Conservation (phyloP, 1,140 invertebrate species). For the Samia ricini region DNA sequence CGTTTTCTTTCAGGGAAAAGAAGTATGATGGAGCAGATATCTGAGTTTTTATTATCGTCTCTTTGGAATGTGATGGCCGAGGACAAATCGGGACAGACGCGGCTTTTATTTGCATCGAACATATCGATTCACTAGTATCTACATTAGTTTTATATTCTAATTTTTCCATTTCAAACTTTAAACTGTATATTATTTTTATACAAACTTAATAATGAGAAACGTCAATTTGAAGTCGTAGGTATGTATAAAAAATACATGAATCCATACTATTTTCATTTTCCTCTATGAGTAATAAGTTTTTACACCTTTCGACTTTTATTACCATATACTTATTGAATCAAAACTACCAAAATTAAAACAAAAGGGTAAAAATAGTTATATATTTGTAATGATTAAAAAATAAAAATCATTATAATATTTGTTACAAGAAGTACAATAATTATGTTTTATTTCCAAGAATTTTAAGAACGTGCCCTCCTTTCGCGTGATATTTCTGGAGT, state of each 20-base stretch:
- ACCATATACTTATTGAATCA: background rate
- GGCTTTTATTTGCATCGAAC: constrained; percentile 17
- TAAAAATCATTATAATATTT: background rate
- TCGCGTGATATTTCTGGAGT: constrained; percentile 7
- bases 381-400: background rate
- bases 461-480: constrained; percentile 8
- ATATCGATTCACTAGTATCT: background rate
- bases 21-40: constrained; percentile 59
- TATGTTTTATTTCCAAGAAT: constrained; percentile 1
- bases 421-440: background rate
- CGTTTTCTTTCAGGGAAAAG: constrained; percentile 49
- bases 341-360: background rate
- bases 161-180: too few relatives aligned
- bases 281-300: too few relatives aligned
- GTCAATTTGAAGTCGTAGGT: too few relatives aligned
- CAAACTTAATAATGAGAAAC: too few relatives aligned
- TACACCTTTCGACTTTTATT: background rate
- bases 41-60: constrained; percentile 35
- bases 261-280: too few relatives aligned
- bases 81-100: constrained; percentile 35
- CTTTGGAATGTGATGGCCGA: constrained; percentile 6
- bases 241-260: too few relatives aligned
- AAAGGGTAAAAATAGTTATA: background rate
- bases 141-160: constrained; percentile 6
- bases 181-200: too few relatives aligned